phyloP scores from a whole-genome alignment of 2,113 vertebrate genomes.

The Tragelaphus buxtoni region DNA sequence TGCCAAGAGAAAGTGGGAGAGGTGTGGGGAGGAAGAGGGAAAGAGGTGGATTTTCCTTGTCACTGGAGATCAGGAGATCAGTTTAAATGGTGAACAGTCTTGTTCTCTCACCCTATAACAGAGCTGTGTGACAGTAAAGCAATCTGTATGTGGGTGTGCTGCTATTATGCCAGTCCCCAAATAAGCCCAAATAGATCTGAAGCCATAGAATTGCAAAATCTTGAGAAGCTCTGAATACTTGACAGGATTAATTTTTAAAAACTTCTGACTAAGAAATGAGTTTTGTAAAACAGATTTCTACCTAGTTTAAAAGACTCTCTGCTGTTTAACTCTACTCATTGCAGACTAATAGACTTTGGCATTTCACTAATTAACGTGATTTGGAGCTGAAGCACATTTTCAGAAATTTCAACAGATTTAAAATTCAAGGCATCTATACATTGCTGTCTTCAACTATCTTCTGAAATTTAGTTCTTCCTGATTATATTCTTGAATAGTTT shows the following conservation, averaged over 20 bases:
- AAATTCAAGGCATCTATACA: constrained; percentile 25
- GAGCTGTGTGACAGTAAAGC: neutral
- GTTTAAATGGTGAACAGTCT: neutral
- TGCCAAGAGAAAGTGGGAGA: neutral
- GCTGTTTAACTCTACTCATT: neutral
- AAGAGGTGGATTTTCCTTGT: neutral
- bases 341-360: constrained; percentile 8
- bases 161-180: constrained; percentile 10
- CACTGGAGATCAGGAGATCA: neutral
- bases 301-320: constrained; percentile 11
- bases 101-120: neutral
- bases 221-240: neutral
- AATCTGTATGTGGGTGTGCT: neutral
- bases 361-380: constrained; percentile 51
- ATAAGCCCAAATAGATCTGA: constrained; percentile 17
- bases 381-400: constrained; percentile 28
- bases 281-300: constrained; percentile 49
- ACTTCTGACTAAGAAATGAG: constrained; percentile 40
- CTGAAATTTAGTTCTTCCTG: neutral
- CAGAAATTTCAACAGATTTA: constrained; percentile 42
- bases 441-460: neutral
- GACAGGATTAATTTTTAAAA: neutral
- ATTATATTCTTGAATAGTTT: neutral
- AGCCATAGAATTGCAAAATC: neutral
- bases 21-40: neutral